Evolutionary conservation across 2,888 invertebrate genomes (phyloP), one percentile per base, ranked within the genome.

Genomic region (Hedya salicella): DNA sequence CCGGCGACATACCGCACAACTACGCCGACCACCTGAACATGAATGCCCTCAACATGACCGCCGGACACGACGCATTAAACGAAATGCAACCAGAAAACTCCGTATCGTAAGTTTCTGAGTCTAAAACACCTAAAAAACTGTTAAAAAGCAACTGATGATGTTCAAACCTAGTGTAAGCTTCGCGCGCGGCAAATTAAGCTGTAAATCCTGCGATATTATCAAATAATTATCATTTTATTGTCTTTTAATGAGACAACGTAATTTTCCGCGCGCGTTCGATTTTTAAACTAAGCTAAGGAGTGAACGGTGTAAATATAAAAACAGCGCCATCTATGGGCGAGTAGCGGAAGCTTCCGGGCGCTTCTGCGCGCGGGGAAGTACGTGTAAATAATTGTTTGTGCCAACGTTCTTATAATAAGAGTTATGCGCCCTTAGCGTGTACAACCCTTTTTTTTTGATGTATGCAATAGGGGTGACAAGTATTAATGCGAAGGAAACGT

Each of bases 381-480:
- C 86, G 86, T 88, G 82, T 89, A 88, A 90, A 66, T 66, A 66
- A 91, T 87, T 87, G 81, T 87, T 86, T 87, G 91, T 90, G 91
- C 91, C 90, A 90, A 91, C 86, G 84, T 90, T 65, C 88, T n/a
- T 87, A 86, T 89, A 85, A 87, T 89, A 88, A 88, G 88, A 87
- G 86, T 85, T 85, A 78, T 80, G 81, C 87, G 83, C 89, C 88
- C 89, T 88, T 82, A 79, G 81, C 86, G 78, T 82, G 79, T 80
- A 81, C 83, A 88, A 88, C 91, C 91, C 88, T 89, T 89, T 84
- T 82, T 86, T 89, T 90, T 91, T 92, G 91, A 91, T 91, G 89
- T 90, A 87, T 85, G 84, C 86, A 82, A 78, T 78, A 78, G 88
- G 91, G 91, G 89, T 88, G 90, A 83, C 83, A 89, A 88, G 88